phyloP scores from a whole-genome alignment of 1,140 invertebrate species.

The Pachypeltis micranthus region DNA sequence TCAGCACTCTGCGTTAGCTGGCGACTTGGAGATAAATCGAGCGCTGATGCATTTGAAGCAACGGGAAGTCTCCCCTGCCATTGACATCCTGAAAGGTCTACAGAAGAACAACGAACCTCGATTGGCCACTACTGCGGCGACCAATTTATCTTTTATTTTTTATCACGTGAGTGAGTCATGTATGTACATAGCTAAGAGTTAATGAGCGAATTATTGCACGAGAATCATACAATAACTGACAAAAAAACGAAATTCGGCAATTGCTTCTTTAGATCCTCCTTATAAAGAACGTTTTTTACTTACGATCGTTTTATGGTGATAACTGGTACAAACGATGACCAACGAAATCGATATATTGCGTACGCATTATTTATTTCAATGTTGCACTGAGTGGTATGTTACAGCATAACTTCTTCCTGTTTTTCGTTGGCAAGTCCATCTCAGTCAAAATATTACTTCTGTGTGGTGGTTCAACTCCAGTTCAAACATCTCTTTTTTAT shows the following conservation, averaged over 20 bases:
- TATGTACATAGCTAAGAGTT: slow-evolving; percentile 9
- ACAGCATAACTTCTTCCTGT: too few species aligned
- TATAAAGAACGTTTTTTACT: too few species aligned
- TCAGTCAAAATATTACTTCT: too few species aligned
- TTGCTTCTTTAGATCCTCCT: too few species aligned
- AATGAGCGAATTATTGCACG: not conserved
- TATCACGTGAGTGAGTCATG: slow-evolving; percentile 70
- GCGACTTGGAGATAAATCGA: slow-evolving; percentile 88
- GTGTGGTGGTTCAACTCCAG: too few species aligned
- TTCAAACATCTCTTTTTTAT: too few species aligned
- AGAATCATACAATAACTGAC: not conserved
- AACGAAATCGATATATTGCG: too few species aligned
- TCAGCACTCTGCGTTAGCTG: slow-evolving; percentile 62
- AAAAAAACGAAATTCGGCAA: not conserved
- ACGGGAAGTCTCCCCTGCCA: slow-evolving; percentile 66
- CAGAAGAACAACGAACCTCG: slow-evolving; percentile 68
- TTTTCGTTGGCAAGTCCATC: too few species aligned
- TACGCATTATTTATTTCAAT: too few species aligned
- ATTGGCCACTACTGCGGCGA: slow-evolving; percentile 71
- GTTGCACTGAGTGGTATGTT: too few species aligned
- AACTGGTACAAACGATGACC: too few species aligned
- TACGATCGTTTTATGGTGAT: too few species aligned
- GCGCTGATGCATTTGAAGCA: slow-evolving; percentile 80
- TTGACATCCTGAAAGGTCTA: slow-evolving; percentile 79
- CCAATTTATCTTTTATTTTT: slow-evolving; percentile 85